Base-by-base conservation (phyloP, 1,140 invertebrate species). In the Drosophila mojavensis region DNA sequence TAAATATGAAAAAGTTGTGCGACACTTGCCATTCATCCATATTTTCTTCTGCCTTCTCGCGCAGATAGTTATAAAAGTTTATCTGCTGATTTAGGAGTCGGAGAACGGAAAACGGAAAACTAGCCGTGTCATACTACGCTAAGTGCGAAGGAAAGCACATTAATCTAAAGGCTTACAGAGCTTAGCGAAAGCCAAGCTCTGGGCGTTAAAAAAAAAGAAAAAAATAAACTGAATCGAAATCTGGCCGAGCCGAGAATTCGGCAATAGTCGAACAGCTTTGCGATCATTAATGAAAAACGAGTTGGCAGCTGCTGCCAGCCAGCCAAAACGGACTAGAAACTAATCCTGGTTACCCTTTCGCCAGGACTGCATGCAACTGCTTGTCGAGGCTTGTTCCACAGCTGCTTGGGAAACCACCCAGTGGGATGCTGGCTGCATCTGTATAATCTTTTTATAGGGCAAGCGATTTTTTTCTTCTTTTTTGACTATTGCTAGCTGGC, bases 381-480 rank as follows among this genome's bases (percentile, higher is more conserved):
- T 56, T 62, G 65, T 50, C 17, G 30, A 45, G 45, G 7, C 33
- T 33, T 33, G 33, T 33, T 33, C 33, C 36, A 17, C 84, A 89
- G 84, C 84, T 89, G 84, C 84, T 81, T 71, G 80, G 84, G 84
- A 89, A 89, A 88, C 33, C 77, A 88, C 83, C 33, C 6, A 33
- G 33, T 83, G 66, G 50, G 76, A 78, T 80, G 69, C 75, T 83
- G 15, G 63, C 59, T 33, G 33, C 7, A 9, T 33, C 9, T 33
- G 61, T 75, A 75, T 88, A 88, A 88, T 88, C 84, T 88, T 75
- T 81, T 88, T 89, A 81, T 88, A 62, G 50, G 30, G 45, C 50
- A 61, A 67, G 58, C 64, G 41, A 50, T 26, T 59, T 69, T 24
- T 59, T 56, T 61, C 50, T 63, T 59, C 45, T 75, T 59, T 79